Conservation (phyloP, 2,888 invertebrate species). For the Microplitis deprimator region DNA sequence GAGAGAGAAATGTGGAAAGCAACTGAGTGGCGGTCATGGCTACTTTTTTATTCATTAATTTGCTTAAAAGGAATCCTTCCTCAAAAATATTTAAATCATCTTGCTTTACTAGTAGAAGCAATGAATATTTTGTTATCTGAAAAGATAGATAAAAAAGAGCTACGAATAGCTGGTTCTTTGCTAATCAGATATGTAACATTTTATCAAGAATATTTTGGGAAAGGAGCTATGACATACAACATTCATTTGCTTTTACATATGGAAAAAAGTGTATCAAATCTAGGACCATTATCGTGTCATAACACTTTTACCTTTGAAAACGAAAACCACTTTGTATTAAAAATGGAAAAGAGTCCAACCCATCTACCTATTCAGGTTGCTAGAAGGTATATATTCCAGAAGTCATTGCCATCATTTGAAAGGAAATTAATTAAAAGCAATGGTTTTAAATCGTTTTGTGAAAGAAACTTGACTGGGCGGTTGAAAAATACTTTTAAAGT, state of each 20-base stretch:
- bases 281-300: no score
- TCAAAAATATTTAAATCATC: background rate
- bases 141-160: background rate
- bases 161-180: background rate
- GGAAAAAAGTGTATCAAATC: no score
- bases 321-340: background rate
- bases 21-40: background rate
- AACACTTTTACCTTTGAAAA: no score
- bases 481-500: conserved; percentile 3
- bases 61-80: background rate
- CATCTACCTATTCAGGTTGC: background rate
- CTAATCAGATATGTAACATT: background rate
- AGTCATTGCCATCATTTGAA: background rate
- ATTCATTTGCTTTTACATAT: no score
- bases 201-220: background rate
- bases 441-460: conserved; percentile 26
- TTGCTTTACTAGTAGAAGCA: conserved; percentile 1
- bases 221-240: background rate
- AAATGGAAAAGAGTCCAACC: background rate
- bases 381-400: background rate
- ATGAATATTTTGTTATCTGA: background rate
- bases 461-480: conserved; percentile 26
- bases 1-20: background rate
- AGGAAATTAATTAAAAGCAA: conserved; percentile 2
- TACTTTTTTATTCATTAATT: background rate